Base-by-base conservation (phyloP, 2,797 vertebrate genomes). In the Crocidura indochinensis region DNA sequence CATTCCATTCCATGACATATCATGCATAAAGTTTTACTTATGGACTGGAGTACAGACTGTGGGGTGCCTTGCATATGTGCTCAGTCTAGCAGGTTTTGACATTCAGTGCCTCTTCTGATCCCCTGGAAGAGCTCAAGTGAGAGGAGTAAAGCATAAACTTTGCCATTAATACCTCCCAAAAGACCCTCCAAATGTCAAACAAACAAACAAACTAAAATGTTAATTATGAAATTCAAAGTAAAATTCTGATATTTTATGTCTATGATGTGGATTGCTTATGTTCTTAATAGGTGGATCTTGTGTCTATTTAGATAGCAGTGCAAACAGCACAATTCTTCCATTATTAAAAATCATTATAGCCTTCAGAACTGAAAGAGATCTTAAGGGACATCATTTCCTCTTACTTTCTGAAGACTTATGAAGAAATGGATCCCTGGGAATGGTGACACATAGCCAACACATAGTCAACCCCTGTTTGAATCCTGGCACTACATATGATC, bases 331-430 rank as follows among this genome's bases (percentile, higher is more conserved):
- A 74, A 60, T 89, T 88, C 44, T 86, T 74, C 67, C 29, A 84
- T 89, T 46, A 74, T 90, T 92, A 85, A 91, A 94, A 84, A 79
- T 95, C 95, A 88, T 29, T 51, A 89, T 44, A 87, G 69, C 10
- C 51, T 93, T 94, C 80, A 93, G 53, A 81, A 90, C 44, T 84
- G 76, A 91, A 88, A 79, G 82, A 80, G 22, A 69, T 88, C 60
- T 73, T 78, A 82, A 84, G 47, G 31, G 82, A 82, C 31, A 78
- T 87, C 53, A 38, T 86, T 77, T 67, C 17, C 22, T n/a, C 17
- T 6, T 10, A 22, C 22, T 83, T 93, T 62, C 24, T 65, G 60
- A 4, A 38, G 73, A 86, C 83, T 88, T 71, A 76, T 24, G 20
- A 92, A 74, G 80, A 78, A 71, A 78, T n/a, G 53, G 15, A 60